Base-by-base conservation (phyloP, 2,797 vertebrate species). In the Halcyon chelicuti region DNA sequence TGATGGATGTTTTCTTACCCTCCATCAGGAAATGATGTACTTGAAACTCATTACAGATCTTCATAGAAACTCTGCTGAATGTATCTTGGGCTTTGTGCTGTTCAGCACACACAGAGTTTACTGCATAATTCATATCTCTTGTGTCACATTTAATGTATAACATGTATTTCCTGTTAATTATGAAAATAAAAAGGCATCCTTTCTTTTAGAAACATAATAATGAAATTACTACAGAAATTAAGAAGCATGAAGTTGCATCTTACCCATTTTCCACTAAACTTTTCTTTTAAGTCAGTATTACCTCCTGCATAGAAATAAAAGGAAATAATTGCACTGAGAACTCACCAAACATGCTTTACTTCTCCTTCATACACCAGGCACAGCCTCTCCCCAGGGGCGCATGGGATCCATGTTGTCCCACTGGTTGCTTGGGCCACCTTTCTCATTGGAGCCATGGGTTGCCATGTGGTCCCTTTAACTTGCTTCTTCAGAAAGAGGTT, bases 101-200 rank as follows among this genome's bases (percentile, higher is more conserved):
- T 94, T 96, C 96, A 90, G 97, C 96, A 96, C 96, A 96, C 47
- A 86, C 95, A 42, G 52, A 95, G 84, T 89, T 96, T 95, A 71
- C 97, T 98, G 98, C 98, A 98, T 98, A 98, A 98, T 98, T 98
- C 95, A 98, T 98, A 93, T 98, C 98, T 98, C 98, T 95, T 92
- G 98, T 98, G 98, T 94, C 97, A 96, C 97, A 84, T 97, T 97
- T 98, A 97, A 98, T 97, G 97, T 98, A 96, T 95, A 97, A 98
- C 97, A 97, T 97, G 96, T 77, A 97, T 91, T 98, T 98, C 96
- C 97, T 97, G 96, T 97, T 98, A 98, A 98, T 98, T 98, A 98
- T 96, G 93, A 97, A 98, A 98, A 97, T 90, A 97, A 97, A 97
- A 97, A 93, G 68, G 72, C 86, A 23, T 94, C 94, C 89, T 91